These are phyloP conservation scores for Gallinago paraguaiae DNA, from an alignment of 2,113 vertebrate species.

Conservation along the genomic window DNA sequence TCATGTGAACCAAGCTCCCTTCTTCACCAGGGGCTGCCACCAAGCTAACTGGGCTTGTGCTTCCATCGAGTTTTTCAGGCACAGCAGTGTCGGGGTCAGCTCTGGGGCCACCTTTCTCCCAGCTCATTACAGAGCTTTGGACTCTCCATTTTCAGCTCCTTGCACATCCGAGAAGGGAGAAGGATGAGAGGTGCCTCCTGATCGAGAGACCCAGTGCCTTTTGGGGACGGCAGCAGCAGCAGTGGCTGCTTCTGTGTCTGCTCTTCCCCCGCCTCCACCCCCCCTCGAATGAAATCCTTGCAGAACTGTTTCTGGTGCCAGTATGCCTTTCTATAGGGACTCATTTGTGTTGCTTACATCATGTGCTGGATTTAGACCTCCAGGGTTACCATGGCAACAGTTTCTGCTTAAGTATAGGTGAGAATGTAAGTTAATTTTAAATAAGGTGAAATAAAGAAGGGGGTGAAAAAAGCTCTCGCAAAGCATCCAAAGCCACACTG, in stretches of 20 bases:
- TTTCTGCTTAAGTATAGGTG: slow-evolving; percentile 71
- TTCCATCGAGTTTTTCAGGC: background rate
- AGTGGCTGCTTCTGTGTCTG: background rate
- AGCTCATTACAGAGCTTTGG: background rate
- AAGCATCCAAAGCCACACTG: background rate
- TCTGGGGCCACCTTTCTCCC: background rate
- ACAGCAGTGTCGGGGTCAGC: background rate
- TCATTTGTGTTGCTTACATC: slow-evolving; percentile 11
- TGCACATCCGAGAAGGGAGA: background rate
- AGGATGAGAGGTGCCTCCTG: background rate
- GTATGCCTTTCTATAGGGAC: background rate
- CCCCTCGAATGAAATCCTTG: background rate
- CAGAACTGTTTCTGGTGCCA: background rate
- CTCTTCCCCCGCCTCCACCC: background rate
- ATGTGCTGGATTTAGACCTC: slow-evolving; percentile 52
- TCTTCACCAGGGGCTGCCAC: background rate
- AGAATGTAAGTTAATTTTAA: slow-evolving; percentile 75
- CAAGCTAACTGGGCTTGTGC: background rate
- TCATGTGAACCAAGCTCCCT: background rate
- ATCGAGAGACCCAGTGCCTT: fast-evolving
- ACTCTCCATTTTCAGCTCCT: background rate
- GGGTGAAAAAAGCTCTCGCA: background rate
- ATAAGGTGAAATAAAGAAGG: slow-evolving; percentile 42
- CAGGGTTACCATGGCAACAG: slow-evolving; percentile 62
- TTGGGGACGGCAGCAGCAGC: background rate